Evolutionary conservation across 1,140 invertebrate genomes (phyloP).

Genomic region (Anoplophora glabripennis): DNA sequence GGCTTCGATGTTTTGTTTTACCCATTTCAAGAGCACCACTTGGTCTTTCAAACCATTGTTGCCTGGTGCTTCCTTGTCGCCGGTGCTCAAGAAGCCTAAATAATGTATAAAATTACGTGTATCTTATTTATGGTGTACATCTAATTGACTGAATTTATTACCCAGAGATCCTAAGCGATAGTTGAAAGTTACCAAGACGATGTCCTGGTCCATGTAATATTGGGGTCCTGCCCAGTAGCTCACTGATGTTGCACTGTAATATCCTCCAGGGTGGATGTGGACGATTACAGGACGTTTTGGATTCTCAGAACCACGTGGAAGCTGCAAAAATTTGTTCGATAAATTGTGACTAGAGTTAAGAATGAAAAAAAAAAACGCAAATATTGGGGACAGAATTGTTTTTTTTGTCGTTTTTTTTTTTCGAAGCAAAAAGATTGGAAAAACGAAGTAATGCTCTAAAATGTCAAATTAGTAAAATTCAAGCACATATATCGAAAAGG

Average conservation of each 20-base stretch:
- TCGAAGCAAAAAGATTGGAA: too few relatives aligned
- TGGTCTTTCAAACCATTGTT: constrained; percentile 67
- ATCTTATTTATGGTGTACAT: too few relatives aligned
- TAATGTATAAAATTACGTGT: background rate
- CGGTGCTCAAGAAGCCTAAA: constrained; percentile 64
- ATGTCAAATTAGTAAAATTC: too few relatives aligned
- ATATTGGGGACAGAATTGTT: too few relatives aligned
- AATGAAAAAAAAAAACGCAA: too few relatives aligned
- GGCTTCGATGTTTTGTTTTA: constrained; percentile 62
- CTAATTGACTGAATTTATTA: constrained; percentile 20
- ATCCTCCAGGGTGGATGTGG: constrained; percentile 54
- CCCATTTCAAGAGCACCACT: constrained; percentile 60
- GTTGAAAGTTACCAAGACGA: constrained; percentile 59
- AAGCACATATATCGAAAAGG: too few relatives aligned
- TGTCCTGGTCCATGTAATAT: constrained; percentile 53
- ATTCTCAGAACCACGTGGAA: constrained; percentile 35
- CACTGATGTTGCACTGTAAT: constrained; percentile 31
- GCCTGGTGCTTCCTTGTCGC: constrained; percentile 60
- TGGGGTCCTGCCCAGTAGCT: constrained; percentile 46
- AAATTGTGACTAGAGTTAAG: too few relatives aligned
- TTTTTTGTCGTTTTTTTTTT: too few relatives aligned
- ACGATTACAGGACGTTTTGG: constrained; percentile 50
- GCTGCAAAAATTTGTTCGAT: constrained; percentile 9
- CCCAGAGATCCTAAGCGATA: constrained; percentile 56
- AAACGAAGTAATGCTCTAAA: too few relatives aligned